phyloP scores from a whole-genome alignment of 2,797 vertebrate genomes.

The Antrozous pallidus region DNA sequence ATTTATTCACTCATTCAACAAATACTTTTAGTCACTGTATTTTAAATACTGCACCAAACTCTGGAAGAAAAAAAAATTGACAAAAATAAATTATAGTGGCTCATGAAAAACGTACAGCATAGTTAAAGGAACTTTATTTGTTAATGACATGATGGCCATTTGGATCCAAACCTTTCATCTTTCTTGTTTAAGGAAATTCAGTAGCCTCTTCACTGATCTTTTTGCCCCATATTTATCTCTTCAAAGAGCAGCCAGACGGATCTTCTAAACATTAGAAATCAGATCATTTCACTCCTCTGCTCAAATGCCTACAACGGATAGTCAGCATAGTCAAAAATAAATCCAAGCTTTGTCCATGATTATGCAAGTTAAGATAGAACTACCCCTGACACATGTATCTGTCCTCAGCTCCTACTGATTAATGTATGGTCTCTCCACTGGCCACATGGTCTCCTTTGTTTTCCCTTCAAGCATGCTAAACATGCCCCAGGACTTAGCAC shows the following conservation, averaged over 20 bases:
- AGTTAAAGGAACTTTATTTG: background rate
- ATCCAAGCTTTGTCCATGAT: background rate
- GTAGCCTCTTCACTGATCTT: background rate
- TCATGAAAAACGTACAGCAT: background rate
- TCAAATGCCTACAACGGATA: background rate
- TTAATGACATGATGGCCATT: accelerated
- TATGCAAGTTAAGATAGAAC: background rate
- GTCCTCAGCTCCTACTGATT: background rate
- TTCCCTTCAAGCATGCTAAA: background rate
- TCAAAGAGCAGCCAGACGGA: background rate
- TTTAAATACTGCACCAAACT: background rate
- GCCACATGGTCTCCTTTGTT: background rate
- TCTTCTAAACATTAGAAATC: background rate
- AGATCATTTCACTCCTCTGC: background rate
- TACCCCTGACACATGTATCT: background rate
- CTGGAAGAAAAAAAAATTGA: background rate
- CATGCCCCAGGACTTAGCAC: background rate
- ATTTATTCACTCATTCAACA: background rate
- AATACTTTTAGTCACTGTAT: background rate
- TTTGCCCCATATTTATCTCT: background rate
- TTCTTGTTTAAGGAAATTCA: background rate
- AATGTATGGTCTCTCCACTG: background rate
- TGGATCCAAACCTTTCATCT: background rate
- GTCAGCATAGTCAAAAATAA: background rate
- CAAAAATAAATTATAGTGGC: background rate